A percentile compares a stretch with the other conserved stretches of the same genome.
Conservation (phyloP, 1,140 invertebrate genomes). For the Ceratoteleas bidentatus region DNA sequence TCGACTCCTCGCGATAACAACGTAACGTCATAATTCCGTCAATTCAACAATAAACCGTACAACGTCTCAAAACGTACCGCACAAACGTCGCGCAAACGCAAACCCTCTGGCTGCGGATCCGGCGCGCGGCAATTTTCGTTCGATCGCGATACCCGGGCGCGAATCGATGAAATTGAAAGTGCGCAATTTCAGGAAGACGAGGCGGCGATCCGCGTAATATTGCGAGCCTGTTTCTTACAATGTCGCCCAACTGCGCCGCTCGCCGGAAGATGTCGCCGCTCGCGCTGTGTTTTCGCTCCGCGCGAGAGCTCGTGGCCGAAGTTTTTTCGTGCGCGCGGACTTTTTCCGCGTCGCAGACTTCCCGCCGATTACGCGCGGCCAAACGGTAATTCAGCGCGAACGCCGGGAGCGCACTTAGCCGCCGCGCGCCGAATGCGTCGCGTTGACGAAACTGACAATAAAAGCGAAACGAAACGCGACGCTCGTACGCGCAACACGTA, state of each 20-base stretch:
- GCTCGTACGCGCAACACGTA: constrained; percentile 50
- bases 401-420: too few species aligned
- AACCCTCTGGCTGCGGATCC: too few species aligned
- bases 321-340: neutral
- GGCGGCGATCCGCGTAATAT: neutral
- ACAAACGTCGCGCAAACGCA: too few species aligned
- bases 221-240: constrained; percentile 2
- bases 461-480: constrained; percentile 48
- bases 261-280: constrained; percentile 14
- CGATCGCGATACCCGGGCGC: neutral
- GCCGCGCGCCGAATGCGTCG: constrained; percentile 10
- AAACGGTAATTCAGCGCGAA: constrained; percentile 1
- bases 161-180: neutral
- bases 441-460: constrained; percentile 55
- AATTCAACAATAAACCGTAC: too few species aligned
- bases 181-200: neutral
- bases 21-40: too few species aligned
- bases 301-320: neutral
- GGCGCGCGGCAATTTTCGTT: too few species aligned
- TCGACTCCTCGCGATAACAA: too few species aligned
- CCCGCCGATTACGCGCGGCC: constrained; percentile 3
- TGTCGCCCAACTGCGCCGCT: neutral
- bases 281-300: neutral
- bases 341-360: neutral
- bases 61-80: too few species aligned